Evolutionary conservation across 2,797 vertebrate species (phyloP).

Genomic region (Alosa sapidissima): DNA sequence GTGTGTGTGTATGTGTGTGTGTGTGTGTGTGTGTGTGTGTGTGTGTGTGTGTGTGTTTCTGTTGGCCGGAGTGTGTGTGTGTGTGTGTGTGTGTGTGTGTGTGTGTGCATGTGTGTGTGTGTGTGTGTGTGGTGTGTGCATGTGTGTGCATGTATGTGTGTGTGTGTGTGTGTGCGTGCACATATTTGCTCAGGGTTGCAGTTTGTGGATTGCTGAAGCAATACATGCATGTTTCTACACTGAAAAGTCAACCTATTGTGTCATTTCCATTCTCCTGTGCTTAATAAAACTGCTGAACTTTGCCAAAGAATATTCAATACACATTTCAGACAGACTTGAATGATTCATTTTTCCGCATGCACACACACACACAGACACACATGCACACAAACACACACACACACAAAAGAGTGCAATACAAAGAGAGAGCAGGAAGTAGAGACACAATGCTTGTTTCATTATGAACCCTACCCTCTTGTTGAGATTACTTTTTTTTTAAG

Average conservation of each 20-base stretch:
- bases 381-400: not conserved
- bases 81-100: no score
- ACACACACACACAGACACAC: not conserved
- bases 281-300: conserved; percentile 12
- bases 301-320: not conserved
- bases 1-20: not conserved
- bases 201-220: no score
- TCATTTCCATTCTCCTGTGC: not conserved
- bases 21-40: no score
- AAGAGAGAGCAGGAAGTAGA: not conserved
- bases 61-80: no score
- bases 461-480: not conserved
- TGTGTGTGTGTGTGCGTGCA: not conserved
- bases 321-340: conserved; percentile 2
- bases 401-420: not conserved
- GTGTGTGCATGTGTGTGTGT: no score
- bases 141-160: not conserved
- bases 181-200: no score
- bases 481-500: not conserved
- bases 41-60: no score
- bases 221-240: no score
- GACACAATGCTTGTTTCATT: not conserved
- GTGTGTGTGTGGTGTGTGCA: no score
- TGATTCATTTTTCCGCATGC: not conserved
- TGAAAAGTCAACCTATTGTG: not conserved